Base-by-base conservation (phyloP, 2,888 invertebrate genomes). In the Cheiracanthium punctorium region DNA sequence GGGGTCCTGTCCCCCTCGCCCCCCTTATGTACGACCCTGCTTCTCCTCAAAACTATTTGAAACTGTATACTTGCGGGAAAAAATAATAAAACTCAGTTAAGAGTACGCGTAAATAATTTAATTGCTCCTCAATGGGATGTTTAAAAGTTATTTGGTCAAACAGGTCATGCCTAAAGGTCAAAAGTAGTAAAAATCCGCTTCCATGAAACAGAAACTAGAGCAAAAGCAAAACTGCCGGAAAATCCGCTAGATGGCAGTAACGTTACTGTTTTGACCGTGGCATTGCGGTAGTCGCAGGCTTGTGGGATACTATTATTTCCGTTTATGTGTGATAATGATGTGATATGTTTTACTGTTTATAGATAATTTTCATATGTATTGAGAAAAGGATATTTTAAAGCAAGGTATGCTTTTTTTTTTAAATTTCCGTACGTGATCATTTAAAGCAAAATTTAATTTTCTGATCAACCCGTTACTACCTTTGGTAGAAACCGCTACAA, bases 231-330 rank as follows among this genome's bases (percentile, higher is more conserved):
- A 58, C 58, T 58, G 24, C 24, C 58, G 24, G 24, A 58, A 58
- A 24, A 7, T 58, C 29, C 84, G 52, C 80, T 75, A 86, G 86
- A 86, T 86, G 86, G 80, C 86, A 72, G 80, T 75, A 72, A 75
- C 71, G 76, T 30, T 28, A 76, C 74, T 37, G 48, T 76, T 80
- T 73, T 75, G 75, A 80, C 86, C 86, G 86, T 86, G 86, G 86
- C 86, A 86, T 86, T 86, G 86, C 86, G 86, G 86, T 80, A 86
- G 74, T 52, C 71, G 80, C 80, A 80, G 80, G 71, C 80, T 75
- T 75, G 80, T 86, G 80, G 86, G 80, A 86, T 72, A 84, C 82
- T 82, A 71, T 72, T 71, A 32, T 76, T 84, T 84, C 82, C 82
- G 82, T 69, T 74, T 72, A 73, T 67, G 73, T 84, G 82, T 84